Conservation (phyloP, 2,797 vertebrate species). For the Rhinoraja longicauda region DNA sequence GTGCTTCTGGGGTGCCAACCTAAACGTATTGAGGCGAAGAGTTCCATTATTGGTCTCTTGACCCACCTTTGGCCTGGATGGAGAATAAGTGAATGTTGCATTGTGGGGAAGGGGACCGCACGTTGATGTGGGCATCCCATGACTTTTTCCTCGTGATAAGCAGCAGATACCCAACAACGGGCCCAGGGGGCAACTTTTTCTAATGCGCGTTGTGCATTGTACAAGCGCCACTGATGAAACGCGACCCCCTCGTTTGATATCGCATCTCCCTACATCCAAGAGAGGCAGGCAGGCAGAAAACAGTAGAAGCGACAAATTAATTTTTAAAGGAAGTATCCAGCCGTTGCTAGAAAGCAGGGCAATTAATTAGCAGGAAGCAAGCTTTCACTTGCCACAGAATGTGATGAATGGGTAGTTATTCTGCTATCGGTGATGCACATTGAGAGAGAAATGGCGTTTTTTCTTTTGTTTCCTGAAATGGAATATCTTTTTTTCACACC, state of each 20-base stretch:
- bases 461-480: neutral
- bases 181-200: neutral
- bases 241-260: neutral
- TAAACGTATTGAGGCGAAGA: neutral
- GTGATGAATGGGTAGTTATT: conserved; percentile 17
- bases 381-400: neutral
- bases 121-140: neutral
- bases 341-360: neutral
- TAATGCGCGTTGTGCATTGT: neutral
- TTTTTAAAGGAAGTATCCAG: neutral
- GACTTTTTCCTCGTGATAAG: neutral
- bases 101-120: neutral
- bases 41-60: neutral
- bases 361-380: conserved; percentile 3
- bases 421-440: neutral
- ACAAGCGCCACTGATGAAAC: neutral
- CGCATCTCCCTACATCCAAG: too few species aligned
- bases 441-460: neutral
- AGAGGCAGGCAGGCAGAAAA: too few species aligned
- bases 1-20: neutral
- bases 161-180: neutral
- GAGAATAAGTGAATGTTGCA: neutral
- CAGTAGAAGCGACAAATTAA: neutral
- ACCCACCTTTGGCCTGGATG: neutral
- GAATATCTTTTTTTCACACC: neutral